Evolutionary conservation across 2,888 invertebrate genomes (phyloP), one percentile per base, ranked within the genome.

Genomic region (Drosophila mercatorum): DNA sequence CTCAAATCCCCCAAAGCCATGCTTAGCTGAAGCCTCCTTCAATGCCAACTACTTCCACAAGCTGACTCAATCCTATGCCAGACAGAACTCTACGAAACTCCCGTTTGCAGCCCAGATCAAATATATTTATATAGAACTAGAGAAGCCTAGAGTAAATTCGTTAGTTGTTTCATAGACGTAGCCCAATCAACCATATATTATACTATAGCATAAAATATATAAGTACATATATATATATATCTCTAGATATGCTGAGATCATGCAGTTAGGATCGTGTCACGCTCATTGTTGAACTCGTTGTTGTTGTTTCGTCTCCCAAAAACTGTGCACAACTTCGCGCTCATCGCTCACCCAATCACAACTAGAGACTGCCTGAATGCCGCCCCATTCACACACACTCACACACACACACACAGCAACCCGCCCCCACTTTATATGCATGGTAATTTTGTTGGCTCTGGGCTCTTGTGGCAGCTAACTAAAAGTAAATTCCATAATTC

Each of bases 151-250:
- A 76, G 64, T 69, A 71, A 71, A 76, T 72, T 80, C 84, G 89
- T 87, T 89, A 89, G 84, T 81, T 87, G 89, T 89, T 85, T 84
- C 79, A 87, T 84, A 85, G 77, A 76, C 67, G 75, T 84, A 87
- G 84, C 58, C 69, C 68, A 46, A 85, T 83, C 82, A 85, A 69
- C 60, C 78, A 85, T 88, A 85, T 88, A 80, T 26, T 41, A 83
- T 88, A 78, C 26, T 41, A 81, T 88, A 86, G 73, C 78, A 83
- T 83, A 78, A 0, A 22, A 22, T 22, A 78, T 51, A 56, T 51
- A 56, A 56, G 17, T 31, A 17, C 0, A 43, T 31, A 17, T 17
- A 43, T 31, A 56, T 53, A 49, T 38, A 3, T 47, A 71, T 17
- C 17, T 49, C 51, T 47, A 59, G n/a, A 68, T 58, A 43, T 51